Evolutionary conservation across 2,797 vertebrate species (phyloP), one percentile per base, ranked within the genome.

Genomic region (Rhinogobio ventralis): DNA sequence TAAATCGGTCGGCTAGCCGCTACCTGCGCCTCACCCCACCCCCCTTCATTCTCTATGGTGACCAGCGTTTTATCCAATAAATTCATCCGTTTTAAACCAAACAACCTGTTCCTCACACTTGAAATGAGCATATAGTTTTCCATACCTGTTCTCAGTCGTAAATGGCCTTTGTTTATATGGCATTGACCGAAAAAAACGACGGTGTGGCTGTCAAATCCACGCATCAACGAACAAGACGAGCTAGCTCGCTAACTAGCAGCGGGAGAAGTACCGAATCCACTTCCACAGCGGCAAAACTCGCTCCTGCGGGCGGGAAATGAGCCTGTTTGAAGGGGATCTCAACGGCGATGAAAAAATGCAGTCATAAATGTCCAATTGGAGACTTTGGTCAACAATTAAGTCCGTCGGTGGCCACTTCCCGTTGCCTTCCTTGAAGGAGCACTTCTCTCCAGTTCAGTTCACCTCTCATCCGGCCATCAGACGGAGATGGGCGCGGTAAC

Each of bases 401-500:
- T 89, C 88, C 85, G 80, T 82, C 88, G 33, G 67, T 85, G 79
- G 84, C 79, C 89, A 85, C 89, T 89, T 90, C 92, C 90, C 90
- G 89, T 92, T 86, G 89, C 87, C 90, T 91, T 89, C 88, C 90
- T 88, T 80, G 88, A 88, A 90, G 85, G 83, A 87, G 74, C 88
- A 69, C 85, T 89, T 82, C 73, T 87, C 88, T 88, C 87, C 87
- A 78, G 72, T 86, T 84, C 76, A 87, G 72, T 86, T 84, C 86
- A 88, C 82, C 91, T 80, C 90, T 91, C 90, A 90, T 87, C 92
- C 94, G 90, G 94, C 94, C 95, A 95, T 94, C 91, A 93, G 95
- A 91, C 92, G 88, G 89, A 75, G 93, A 95, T 95, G 95, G 95
- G 95, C 95, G 95, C 95, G 95, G 95, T 96, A 93, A 96, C 95